Base-by-base conservation (phyloP, 2,888 invertebrate genomes). In the Lepetodrilus schrolli region DNA sequence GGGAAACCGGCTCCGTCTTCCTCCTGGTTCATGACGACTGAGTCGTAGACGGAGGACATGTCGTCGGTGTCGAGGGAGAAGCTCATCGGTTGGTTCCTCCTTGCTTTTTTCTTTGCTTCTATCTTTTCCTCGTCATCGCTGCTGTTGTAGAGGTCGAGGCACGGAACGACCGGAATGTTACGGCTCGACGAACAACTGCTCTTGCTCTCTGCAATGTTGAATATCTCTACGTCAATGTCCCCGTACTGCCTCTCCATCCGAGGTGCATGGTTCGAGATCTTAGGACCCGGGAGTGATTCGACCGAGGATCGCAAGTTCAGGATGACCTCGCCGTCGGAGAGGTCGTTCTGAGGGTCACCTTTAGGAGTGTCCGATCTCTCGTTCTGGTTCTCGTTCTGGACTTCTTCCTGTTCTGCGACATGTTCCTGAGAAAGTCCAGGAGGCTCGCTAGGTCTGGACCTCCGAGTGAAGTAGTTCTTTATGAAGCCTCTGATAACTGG, bases 151-250 rank as follows among this genome's bases (percentile, higher is more conserved):
- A 87, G 80, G 72, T 86, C 84, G 13, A 87, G 73, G 13, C 75
- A 51, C 2, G 87, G 87, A 23, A 87, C 84, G 20, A 80, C 50
- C 26, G 70, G 75, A 5, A 73, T 72, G 13, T 73, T 78, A 8
- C 80, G 65, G 58, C 81, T 80, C 17, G 83, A 77, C 51, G 79
- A 81, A 34, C 80, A 73, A 65, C 80, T 76, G 23, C 80, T 75
- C 30, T 78, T 73, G 23, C 80, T 80, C 51, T 86, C 86, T 23
- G 83, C 81, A 47, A 82, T 79, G 66, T 79, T 82, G 78, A 87
- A 87, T 10, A 85, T 82, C 75, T 87, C 85, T 13, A 87, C 82
- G 72, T 87, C 87, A 49, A 85, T 83, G 36, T 81, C 80, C 23
- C 72, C 72, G 4, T 68, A 30, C 47, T 47, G 43, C 8, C 20